phyloP scores from a whole-genome alignment of 1,140 invertebrate species.

The Megathymus violae region DNA sequence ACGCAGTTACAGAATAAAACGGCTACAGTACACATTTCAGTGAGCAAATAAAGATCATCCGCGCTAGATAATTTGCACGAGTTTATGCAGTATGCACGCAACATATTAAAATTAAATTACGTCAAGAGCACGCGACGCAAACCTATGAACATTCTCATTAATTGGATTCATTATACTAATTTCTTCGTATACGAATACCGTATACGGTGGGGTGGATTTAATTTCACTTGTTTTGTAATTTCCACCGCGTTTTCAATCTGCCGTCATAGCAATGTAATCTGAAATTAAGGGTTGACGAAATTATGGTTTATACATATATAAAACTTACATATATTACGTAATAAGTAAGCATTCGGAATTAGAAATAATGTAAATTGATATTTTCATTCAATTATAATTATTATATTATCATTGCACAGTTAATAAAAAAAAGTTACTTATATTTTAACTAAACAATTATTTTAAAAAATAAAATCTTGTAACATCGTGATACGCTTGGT shows the following conservation, averaged over 20 bases:
- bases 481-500: too few species aligned
- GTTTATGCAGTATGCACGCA: slow-evolving; percentile 56
- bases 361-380: too few species aligned
- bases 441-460: too few species aligned
- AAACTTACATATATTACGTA: too few species aligned
- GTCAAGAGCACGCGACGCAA: slow-evolving; percentile 37
- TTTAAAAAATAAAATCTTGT: too few species aligned
- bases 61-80: slow-evolving; percentile 67
- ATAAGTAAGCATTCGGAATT: too few species aligned
- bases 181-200: slow-evolving; percentile 23
- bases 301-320: too few species aligned
- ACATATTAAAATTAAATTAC: slow-evolving; percentile 37
- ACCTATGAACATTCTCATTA: slow-evolving; percentile 38
- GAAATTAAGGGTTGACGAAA: not conserved
- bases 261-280: slow-evolving; percentile 3
- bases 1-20: slow-evolving; percentile 61
- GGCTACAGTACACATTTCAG: slow-evolving; percentile 62
- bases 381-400: too few species aligned
- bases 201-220: slow-evolving; percentile 25
- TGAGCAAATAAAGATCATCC: slow-evolving; percentile 72
- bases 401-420: too few species aligned
- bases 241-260: slow-evolving; percentile 20
- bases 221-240: slow-evolving; percentile 19
- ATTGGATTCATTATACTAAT: slow-evolving; percentile 32
- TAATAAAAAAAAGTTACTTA: too few species aligned